Conservation (phyloP, 2,113 vertebrate genomes). For the Clarias batrachus region DNA sequence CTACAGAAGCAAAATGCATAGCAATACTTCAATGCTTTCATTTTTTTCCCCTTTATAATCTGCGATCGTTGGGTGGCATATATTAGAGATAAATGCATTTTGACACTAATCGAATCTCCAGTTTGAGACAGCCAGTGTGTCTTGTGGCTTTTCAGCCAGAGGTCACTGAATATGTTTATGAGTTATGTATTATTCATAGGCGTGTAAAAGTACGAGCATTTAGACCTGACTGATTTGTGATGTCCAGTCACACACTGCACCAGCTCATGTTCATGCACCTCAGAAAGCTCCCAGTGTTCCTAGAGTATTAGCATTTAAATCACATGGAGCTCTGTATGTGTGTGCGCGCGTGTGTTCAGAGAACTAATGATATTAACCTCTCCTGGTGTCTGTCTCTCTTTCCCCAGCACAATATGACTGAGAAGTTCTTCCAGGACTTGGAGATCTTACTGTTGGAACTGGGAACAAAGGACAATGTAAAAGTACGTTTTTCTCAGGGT, state of each 20-base stretch:
- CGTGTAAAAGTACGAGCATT: neutral
- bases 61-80: neutral
- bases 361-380: slow-evolving; percentile 7
- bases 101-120: slow-evolving; percentile 21
- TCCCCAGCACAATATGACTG: slow-evolving; percentile 27
- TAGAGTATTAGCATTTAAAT: slow-evolving; percentile 46
- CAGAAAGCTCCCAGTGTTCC: neutral
- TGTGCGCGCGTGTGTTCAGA: slow-evolving; percentile 5
- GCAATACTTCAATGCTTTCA: neutral
- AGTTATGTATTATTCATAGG: slow-evolving; percentile 38
- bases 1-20: neutral
- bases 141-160: slow-evolving; percentile 3
- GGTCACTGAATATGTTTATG: slow-evolving; percentile 34
- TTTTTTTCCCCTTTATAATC: neutral
- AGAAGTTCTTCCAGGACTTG: slow-evolving; percentile 35
- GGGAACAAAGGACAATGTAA: slow-evolving; percentile 80
- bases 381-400: neutral
- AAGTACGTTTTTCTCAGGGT: slow-evolving; percentile 69
- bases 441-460: slow-evolving; percentile 74
- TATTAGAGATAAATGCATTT: slow-evolving; percentile 32
- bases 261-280: slow-evolving; percentile 23
- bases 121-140: neutral
- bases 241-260: slow-evolving; percentile 19
- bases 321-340: slow-evolving; percentile 15
- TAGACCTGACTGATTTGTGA: slow-evolving; percentile 9